These are phyloP conservation scores for Piaya cayana DNA, from an alignment of 2,113 vertebrate genomes.

Conservation along the genomic window DNA sequence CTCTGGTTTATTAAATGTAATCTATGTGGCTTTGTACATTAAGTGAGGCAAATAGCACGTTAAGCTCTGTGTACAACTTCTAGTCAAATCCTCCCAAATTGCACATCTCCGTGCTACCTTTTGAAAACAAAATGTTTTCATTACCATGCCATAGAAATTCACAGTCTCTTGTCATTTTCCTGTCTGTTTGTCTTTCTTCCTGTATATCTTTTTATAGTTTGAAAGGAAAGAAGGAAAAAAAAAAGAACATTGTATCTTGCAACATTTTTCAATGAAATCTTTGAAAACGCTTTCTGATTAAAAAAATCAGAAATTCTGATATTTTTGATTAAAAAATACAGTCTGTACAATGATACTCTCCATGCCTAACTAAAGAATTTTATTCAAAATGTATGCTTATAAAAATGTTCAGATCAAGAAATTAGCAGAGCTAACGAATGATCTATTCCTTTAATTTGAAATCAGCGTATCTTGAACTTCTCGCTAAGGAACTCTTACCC, in stretches of 20 bases:
- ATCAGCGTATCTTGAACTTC: background rate
- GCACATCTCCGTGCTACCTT: background rate
- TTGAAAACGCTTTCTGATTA: background rate
- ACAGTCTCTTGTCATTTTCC: background rate
- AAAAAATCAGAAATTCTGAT: too few relatives aligned
- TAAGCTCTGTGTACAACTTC: background rate
- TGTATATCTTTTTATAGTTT: background rate
- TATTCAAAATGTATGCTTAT: background rate
- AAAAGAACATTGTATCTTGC: background rate
- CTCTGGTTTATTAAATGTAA: background rate
- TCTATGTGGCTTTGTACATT: background rate
- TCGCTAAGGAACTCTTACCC: background rate
- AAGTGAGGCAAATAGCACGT: background rate
- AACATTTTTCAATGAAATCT: background rate
- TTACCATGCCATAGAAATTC: background rate
- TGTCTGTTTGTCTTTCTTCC: background rate
- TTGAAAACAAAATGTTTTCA: background rate
- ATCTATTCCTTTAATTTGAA: background rate
- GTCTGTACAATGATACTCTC: background rate
- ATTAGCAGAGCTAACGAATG: background rate
- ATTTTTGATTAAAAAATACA: background rate
- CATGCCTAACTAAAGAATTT: background rate
- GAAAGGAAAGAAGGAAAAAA: background rate
- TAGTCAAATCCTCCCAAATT: background rate
- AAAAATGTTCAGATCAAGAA: background rate